Conservation (phyloP, 1,140 invertebrate species). For the Tetranychus urticae region DNA sequence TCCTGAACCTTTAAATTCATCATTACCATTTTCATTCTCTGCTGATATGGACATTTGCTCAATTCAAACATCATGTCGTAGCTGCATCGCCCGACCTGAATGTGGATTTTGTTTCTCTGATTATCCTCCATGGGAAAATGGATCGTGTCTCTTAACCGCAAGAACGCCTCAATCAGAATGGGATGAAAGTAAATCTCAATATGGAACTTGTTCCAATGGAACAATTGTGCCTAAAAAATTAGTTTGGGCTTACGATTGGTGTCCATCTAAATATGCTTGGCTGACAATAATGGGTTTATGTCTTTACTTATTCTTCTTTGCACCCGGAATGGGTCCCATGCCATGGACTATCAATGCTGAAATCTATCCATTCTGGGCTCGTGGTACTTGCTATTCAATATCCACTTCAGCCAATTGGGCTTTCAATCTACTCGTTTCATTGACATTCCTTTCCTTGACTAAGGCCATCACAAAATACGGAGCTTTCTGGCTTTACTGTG, state of each 20-base stretch:
- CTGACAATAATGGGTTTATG: slow-evolving; percentile 27
- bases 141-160: background rate
- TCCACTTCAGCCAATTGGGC: slow-evolving; percentile 34
- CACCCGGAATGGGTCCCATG: slow-evolving; percentile 35
- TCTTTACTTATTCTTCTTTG: slow-evolving; percentile 28
- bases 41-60: background rate
- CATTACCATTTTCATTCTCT: background rate
- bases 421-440: slow-evolving; percentile 31
- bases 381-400: slow-evolving; percentile 30
- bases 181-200: background rate
- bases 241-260: slow-evolving; percentile 25
- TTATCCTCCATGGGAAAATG: background rate
- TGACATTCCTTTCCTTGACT: slow-evolving; percentile 32
- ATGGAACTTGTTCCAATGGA: slow-evolving; percentile 3
- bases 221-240: background rate
- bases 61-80: slow-evolving; percentile 17
- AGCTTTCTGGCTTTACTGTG: slow-evolving; percentile 29
- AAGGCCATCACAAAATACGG: slow-evolving; percentile 27
- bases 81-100: slow-evolving; percentile 20
- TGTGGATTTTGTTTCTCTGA: slow-evolving; percentile 28
- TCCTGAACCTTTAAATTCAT: slow-evolving; percentile 1
- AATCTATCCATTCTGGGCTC: slow-evolving; percentile 36
- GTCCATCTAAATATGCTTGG: slow-evolving; percentile 27
- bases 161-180: too few relatives aligned
- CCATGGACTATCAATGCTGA: slow-evolving; percentile 40